Conservation (phyloP, 2,888 invertebrate genomes). For the Epistrophella euchroma region DNA sequence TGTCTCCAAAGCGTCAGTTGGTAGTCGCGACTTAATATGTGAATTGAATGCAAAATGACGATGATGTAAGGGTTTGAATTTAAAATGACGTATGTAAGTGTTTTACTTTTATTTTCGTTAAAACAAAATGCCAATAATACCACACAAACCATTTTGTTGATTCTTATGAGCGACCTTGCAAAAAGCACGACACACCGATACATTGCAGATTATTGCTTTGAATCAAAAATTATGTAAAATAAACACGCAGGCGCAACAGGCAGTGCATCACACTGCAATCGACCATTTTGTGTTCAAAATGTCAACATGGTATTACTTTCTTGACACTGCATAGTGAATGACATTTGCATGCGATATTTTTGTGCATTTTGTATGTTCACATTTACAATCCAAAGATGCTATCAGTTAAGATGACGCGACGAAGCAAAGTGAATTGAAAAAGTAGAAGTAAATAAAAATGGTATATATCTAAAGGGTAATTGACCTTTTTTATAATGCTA, state of each 20-base stretch:
- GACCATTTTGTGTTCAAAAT: conserved; percentile 47
- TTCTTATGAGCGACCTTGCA: conserved; percentile 59
- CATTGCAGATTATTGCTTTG: not conserved
- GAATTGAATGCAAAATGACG: conserved; percentile 46
- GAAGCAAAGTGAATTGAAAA: not conserved
- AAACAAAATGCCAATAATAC: not conserved
- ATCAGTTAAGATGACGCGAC: conserved; percentile 1
- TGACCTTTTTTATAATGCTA: not conserved
- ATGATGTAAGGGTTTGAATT: conserved; percentile 65
- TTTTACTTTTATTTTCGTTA: conserved; percentile 57
- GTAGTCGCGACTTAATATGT: conserved; percentile 11
- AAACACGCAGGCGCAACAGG: conserved; percentile 32
- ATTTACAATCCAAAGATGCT: conserved; percentile 32
- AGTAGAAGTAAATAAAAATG: not conserved
- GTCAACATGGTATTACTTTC: conserved; percentile 57
- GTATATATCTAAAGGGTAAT: not conserved
- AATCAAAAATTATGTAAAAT: conserved; percentile 18
- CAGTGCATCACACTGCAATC: conserved; percentile 1
- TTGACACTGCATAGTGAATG: conserved; percentile 53
- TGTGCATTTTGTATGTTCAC: conserved; percentile 52
- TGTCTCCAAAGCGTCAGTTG: conserved; percentile 37
- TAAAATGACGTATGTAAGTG: conserved; percentile 42
- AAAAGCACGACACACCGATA: not conserved
- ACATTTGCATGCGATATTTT: conserved; percentile 58
- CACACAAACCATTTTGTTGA: not conserved